phyloP scores from a whole-genome alignment of 1,140 invertebrate genomes.

The Leptinotarsa lineolata region DNA sequence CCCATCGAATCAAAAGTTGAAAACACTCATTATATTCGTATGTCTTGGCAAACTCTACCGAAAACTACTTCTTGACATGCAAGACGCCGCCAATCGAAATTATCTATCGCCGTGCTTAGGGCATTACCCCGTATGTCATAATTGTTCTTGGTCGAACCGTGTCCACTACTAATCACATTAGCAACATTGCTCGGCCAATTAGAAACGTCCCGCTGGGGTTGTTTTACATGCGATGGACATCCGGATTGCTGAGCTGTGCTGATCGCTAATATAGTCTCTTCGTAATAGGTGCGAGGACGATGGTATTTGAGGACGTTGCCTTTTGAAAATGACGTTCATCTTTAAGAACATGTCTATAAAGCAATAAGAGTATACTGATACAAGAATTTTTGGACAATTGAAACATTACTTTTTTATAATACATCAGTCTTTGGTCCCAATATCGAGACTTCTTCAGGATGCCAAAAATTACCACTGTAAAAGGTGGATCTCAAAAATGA shows the following conservation, averaged over 20 bases:
- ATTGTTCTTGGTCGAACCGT: background rate
- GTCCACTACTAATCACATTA: background rate
- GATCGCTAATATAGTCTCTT: background rate
- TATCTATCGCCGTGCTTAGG: background rate
- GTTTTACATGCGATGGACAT: slow-evolving; percentile 5
- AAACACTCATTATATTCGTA: background rate
- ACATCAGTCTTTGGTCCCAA: no score
- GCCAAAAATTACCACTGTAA: no score
- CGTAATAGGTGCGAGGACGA: no score
- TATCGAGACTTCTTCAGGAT: no score
- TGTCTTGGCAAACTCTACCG: background rate
- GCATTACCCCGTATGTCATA: slow-evolving; percentile 3
- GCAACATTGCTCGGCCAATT: background rate
- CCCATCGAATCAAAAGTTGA: background rate
- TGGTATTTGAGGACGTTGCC: no score
- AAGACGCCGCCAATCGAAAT: background rate
- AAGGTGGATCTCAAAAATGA: no score
- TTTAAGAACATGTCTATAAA: no score
- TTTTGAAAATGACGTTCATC: no score
- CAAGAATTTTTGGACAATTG: no score
- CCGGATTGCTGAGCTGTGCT: background rate
- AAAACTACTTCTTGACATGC: background rate
- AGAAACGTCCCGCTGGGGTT: slow-evolving; percentile 4
- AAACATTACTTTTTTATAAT: no score
- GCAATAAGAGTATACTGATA: no score